Evolutionary conservation across 2,113 vertebrate species (phyloP), one percentile per base, ranked within the genome.

Genomic region (Cyanoderma ruficeps): DNA sequence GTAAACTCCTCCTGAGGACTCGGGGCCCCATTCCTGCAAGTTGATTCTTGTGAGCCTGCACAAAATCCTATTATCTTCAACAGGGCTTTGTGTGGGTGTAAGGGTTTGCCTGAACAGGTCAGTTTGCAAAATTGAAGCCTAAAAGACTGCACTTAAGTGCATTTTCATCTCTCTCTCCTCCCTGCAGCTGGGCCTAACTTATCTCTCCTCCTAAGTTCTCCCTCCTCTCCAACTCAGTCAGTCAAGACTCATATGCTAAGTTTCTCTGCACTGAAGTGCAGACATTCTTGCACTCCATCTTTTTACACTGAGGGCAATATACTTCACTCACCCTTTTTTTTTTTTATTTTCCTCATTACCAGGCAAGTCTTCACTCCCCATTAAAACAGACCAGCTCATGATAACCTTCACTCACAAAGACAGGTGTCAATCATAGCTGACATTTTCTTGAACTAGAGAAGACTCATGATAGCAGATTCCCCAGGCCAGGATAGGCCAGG

Each of bases 51-150:
- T 42, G 33, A 82, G 35, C 41, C 87, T 61, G 41, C 44, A 69
- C 56, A 87, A 59, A 69, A 28, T 79, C 60, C 41, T 21, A 33
- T 67, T 91, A 78, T 37, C 56, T 74, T 69, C 57, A 90, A 2
- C 5, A 12, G 20, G 41, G 28, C 30, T 94, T 82, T 78, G 78
- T 0, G n/a, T 89, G 84, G 85, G 78, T 74, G 87, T 85, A 35
- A 68, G 31, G 15, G 53, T 84, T 89, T 91, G 91, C 89, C 89
- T 95, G 74, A 79, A 76, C 46, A 87, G 46, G 85, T 55, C 70
- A 25, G 20, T 88, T 85, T 74, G 50, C 74, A 93, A 87, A 86
- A 63, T 16, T 35, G 27, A 89, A 91, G 41, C 91, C 87, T 63
- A 35, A 77, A 81, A 91, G 87, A 89, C 70, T 72, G 17, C 13